These are phyloP conservation scores for Ailurus styani DNA, from an alignment of 2,113 vertebrate genomes.

Conservation along the genomic window DNA sequence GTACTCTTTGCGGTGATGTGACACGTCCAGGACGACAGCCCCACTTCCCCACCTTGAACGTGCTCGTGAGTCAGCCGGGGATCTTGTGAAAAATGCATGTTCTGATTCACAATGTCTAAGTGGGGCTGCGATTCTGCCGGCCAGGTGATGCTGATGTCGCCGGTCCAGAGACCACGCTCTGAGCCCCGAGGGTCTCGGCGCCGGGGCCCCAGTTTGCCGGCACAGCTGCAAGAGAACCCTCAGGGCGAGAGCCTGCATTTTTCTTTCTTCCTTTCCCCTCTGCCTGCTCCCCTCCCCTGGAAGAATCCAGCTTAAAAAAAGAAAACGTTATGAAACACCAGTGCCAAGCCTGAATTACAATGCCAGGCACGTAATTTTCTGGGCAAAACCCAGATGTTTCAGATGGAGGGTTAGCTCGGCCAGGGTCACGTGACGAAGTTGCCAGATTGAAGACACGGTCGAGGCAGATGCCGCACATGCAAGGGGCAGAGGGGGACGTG, in stretches of 20 bases:
- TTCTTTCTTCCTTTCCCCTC: background rate
- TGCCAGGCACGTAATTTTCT: constrained; percentile 51
- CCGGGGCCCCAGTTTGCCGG: background rate
- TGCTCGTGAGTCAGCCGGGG: background rate
- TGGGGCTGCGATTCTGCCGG: background rate
- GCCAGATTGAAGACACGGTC: background rate
- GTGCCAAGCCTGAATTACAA: constrained; percentile 52
- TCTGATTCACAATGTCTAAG: background rate
- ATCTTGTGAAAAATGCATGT: background rate
- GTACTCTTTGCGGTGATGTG: background rate
- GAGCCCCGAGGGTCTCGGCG: accelerated
- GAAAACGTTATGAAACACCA: constrained; percentile 24
- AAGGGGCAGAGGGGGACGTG: background rate
- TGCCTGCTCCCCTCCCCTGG: background rate
- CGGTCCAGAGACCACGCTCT: background rate
- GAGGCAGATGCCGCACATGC: background rate
- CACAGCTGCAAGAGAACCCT: background rate
- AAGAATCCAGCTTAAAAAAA: constrained; percentile 41
- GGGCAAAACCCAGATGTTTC: constrained; percentile 57
- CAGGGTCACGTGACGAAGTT: background rate
- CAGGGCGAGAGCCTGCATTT: background rate
- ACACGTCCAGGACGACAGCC: background rate
- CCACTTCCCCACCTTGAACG: background rate
- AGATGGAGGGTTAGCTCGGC: background rate
- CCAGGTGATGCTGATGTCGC: background rate